Base-by-base conservation (phyloP, 2,797 vertebrate species). In the Chloroceryle amazona region DNA sequence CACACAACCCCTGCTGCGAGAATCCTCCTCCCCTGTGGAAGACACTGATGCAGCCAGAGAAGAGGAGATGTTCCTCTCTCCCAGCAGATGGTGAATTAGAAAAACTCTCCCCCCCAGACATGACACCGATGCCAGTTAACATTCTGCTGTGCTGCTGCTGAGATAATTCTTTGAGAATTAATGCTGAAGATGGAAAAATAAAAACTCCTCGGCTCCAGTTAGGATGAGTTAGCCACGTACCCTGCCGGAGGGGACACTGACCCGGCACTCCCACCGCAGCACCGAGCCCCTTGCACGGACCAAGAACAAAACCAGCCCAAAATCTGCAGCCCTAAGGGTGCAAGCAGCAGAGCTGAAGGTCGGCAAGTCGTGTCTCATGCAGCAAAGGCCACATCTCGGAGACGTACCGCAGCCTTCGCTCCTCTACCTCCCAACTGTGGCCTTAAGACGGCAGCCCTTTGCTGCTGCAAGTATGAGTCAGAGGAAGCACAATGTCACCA, bases 71-170 rank as follows among this genome's bases (percentile, higher is more conserved):
- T 49, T 86, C 62, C 58, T 84, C 63, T 44, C 72, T 72, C 74
- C 90, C 79, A 91, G 82, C 85, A 93, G 86, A 83, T 93, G 86
- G 90, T 67, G 80, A 58, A 51, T 57, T 21, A 72, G 74, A 67
- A 84, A 84, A 81, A 81, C 9, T 71, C 91, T 54, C 41, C 90
- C 71, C 73, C 73, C 46, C 25, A 71, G 79, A 55, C 41, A 8
- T 0, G 57, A 61, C n/a, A 74, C 37, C 44, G 60, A 20, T 76
- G 81, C 83, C 85, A 82, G 82, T 55, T 25, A 89, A 25, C 39
- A 16, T 52, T 91, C 76, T 63, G 61, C 61, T 66, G 29, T 22
- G 61, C 73, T 67, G 79, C 22, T 10, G 3, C 42, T 52, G 20
- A 42, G 82, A 62, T 76, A n/a, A 71, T 80, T 92, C 70, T 86